phyloP scores from a whole-genome alignment of 2,113 vertebrate species.

The Neogale vison region DNA sequence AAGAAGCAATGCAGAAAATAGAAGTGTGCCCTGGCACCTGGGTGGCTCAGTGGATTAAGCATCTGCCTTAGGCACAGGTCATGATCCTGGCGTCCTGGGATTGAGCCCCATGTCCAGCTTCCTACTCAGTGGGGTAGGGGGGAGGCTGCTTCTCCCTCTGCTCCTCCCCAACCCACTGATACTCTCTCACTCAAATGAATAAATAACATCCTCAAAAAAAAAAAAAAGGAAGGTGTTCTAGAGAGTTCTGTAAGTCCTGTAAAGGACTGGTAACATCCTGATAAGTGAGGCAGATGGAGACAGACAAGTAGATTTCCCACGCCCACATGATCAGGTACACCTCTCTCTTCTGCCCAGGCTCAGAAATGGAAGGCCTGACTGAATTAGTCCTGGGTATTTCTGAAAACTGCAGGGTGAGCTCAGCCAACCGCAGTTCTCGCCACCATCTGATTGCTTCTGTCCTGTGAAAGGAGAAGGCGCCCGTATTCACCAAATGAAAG shows the following conservation, averaged over 20 bases:
- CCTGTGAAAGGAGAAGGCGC: neutral
- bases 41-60: too few relatives aligned
- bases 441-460: neutral
- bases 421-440: neutral
- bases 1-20: neutral
- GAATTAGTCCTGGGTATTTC: neutral
- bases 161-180: neutral
- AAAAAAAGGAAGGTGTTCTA: neutral
- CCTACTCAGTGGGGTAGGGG: too few relatives aligned
- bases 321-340: neutral
- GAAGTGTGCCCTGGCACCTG: neutral
- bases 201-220: neutral
- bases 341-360: neutral
- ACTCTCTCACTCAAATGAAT: neutral
- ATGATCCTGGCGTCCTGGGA: neutral
- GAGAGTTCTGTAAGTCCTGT: neutral
- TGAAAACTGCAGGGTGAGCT: slow-evolving; percentile 10
- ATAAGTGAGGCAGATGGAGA: neutral
- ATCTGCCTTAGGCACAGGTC: too few relatives aligned
- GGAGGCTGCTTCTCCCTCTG: neutral
- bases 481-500: neutral
- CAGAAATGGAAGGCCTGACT: neutral
- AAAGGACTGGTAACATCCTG: neutral
- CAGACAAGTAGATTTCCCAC: neutral
- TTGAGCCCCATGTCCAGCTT: neutral